Evolutionary conservation across 2,888 invertebrate species (phyloP), one percentile per base, ranked within the genome.

Genomic region (Machimus atricapillus): DNA sequence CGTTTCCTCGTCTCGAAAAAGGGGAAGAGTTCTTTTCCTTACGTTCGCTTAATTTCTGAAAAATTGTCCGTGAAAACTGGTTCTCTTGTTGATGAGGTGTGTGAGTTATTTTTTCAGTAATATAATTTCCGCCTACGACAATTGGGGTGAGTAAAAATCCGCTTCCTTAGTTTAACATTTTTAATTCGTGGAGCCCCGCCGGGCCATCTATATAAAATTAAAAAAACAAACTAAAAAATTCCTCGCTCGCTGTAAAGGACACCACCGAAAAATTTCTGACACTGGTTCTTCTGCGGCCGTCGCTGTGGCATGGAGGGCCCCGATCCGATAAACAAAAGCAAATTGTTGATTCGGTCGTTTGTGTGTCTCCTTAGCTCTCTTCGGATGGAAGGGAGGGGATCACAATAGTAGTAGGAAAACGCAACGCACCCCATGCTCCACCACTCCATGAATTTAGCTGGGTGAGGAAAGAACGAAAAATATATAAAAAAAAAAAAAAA

Each of bases 311-410:
- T 46, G 43, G 81, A 58, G 40, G 66, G 56, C 82, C 31, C 43
- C 43, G 43, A 46, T 46, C 43, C 40, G 82, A 82, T 79, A 87
- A 87, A 87, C 86, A 86, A 86, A 87, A 86, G 82, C 86, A 77
- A 87, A 77, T 87, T 87, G 87, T 87, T 87, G 87, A 86, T 87
- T 86, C 87, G 19, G 56, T 81, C 79, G 87, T 87, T n/a, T 27
- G 66, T 19, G n/a, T 66, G 23, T 19, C 66, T 66, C 66, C 87
- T 86, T 86, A 78, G 58, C 87, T 23, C 82, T 58, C 43, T 86
- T 77, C 66, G 82, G 66, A 16, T 58, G 27, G 87, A 77, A 76
- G 86, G 81, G 87, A 86, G 86, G 82, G 76, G 76, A 66, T 66
- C 46, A 83, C 82, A 83, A 83, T 83, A 83, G 66, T 66, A 66